Conservation (phyloP, 2,888 invertebrate species). For the Alsophila aescularia region DNA sequence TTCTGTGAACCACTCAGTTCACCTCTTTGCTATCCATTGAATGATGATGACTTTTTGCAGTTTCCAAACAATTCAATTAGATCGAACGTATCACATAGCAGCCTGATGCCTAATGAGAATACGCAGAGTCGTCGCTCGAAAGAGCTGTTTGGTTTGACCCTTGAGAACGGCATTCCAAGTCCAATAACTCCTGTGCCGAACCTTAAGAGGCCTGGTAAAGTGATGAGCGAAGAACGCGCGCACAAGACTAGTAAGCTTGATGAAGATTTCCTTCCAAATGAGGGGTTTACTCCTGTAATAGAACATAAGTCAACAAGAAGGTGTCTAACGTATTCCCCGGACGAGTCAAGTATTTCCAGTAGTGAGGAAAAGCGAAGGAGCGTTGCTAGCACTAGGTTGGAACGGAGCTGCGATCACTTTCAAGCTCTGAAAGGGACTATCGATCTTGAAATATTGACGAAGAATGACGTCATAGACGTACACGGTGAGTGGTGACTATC, state of each 20-base stretch:
- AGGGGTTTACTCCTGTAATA: conserved; percentile 73
- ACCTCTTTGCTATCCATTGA: conserved; percentile 52
- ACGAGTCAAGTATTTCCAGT: conserved; percentile 77
- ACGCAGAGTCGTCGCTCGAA: conserved; percentile 61
- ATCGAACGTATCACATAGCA: conserved; percentile 74
- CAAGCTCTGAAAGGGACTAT: conserved; percentile 83
- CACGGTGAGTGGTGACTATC: conserved; percentile 88
- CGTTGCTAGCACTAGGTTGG: conserved; percentile 75
- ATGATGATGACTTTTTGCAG: conserved; percentile 43
- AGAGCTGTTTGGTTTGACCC: conserved; percentile 74
- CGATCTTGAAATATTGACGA: conserved; percentile 85
- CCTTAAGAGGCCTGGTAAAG: conserved; percentile 71
- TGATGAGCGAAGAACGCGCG: conserved; percentile 73
- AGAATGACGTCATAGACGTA: conserved; percentile 86
- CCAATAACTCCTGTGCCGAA: conserved; percentile 77
- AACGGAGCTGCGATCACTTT: conserved; percentile 66
- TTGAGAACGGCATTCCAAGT: conserved; percentile 81
- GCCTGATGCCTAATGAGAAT: conserved; percentile 63
- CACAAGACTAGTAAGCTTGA: conserved; percentile 81
- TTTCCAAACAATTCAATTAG: conserved; percentile 53
- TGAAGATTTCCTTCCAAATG: conserved; percentile 66
- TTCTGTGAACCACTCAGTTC: conserved; percentile 63
- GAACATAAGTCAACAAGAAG: conserved; percentile 81
- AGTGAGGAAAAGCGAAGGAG: conserved; percentile 83
- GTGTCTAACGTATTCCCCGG: conserved; percentile 85